phyloP scores from a whole-genome alignment of 2,888 invertebrate genomes.

The Catocala nupta region DNA sequence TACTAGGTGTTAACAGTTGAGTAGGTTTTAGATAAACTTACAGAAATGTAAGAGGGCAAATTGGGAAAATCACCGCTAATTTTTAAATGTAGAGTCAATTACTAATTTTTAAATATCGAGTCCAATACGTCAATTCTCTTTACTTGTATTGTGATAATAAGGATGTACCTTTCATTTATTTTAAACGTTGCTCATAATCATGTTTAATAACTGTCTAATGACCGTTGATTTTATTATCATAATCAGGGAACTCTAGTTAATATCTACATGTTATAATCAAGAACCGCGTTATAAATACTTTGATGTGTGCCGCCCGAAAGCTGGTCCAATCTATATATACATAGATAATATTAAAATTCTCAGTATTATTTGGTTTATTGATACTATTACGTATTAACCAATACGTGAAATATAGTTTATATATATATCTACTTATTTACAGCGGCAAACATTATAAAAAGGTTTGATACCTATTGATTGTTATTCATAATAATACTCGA shows the following conservation, averaged over 20 bases:
- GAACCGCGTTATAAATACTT: slow-evolving; percentile 4
- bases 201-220: no score
- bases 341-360: slow-evolving; percentile 15
- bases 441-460: slow-evolving; percentile 15
- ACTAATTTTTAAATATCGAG: no score
- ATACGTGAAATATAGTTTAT: slow-evolving; percentile 8
- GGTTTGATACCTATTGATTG: slow-evolving; percentile 7
- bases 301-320: slow-evolving; percentile 13
- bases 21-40: background rate
- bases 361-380: slow-evolving; percentile 26
- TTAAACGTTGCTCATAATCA: no score
- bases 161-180: no score
- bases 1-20: background rate
- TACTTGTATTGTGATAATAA: background rate
- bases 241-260: no score
- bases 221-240: no score
- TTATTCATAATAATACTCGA: slow-evolving; percentile 1
- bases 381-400: slow-evolving; percentile 12
- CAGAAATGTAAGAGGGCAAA: background rate
- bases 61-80: background rate
- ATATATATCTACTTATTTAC: slow-evolving; percentile 8
- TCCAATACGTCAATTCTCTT: no score
- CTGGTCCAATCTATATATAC: slow-evolving; percentile 5
- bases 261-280: background rate
- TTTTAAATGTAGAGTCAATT: no score